phyloP scores from a whole-genome alignment of 2,113 vertebrate species.

The Cryptotis parvus region DNA sequence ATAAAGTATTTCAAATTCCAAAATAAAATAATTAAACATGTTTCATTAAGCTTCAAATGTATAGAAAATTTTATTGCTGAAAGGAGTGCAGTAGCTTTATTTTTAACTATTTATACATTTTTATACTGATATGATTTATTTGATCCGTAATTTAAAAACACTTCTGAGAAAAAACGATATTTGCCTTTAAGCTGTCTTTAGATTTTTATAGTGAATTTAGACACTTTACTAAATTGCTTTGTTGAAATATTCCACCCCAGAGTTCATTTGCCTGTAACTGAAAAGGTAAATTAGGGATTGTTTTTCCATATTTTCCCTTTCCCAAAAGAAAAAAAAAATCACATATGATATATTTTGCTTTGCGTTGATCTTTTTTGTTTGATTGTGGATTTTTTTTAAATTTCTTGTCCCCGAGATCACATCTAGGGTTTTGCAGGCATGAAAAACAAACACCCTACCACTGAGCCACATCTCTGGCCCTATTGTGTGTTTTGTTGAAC shows the following conservation, averaged over 20 bases:
- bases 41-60: background rate
- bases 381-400: no score
- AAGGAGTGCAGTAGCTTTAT: background rate
- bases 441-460: no score
- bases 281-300: background rate
- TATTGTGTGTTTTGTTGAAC: background rate
- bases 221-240: background rate
- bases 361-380: no score
- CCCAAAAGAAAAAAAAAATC: background rate
- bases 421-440: no score
- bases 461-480: no score
- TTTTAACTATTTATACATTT: background rate
- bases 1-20: no score
- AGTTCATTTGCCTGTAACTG: background rate
- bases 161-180: background rate
- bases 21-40: background rate
- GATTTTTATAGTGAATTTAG: background rate
- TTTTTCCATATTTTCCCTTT: background rate
- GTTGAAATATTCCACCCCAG: background rate
- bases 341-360: background rate
- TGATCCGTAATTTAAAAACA: background rate
- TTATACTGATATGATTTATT: slow-evolving; percentile 9
- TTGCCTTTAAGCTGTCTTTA: background rate
- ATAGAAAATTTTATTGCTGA: background rate
- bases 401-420: no score